Evolutionary conservation across 2,888 invertebrate genomes (phyloP).

Genomic region (Cartodere bifasciata): DNA sequence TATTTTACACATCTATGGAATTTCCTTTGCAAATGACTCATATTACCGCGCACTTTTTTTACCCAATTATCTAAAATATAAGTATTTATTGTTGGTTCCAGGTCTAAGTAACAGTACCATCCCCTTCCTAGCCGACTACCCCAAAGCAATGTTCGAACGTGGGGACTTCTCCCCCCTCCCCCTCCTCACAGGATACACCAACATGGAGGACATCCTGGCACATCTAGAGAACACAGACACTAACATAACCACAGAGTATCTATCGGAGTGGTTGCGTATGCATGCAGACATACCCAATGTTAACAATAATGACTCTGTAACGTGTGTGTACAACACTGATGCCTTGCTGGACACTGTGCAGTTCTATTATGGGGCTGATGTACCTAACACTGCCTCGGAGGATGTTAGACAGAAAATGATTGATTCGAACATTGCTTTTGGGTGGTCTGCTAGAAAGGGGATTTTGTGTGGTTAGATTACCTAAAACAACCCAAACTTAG

Average conservation of each 20-base stretch:
- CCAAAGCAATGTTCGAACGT: slow-evolving; percentile 46
- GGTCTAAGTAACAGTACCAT: slow-evolving; percentile 53
- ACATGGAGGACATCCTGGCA: slow-evolving; percentile 69
- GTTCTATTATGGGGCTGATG: slow-evolving; percentile 61
- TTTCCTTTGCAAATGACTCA: too few relatives aligned
- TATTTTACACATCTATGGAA: too few relatives aligned
- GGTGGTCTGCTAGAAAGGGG: too few relatives aligned
- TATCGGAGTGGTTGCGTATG: slow-evolving; percentile 29
- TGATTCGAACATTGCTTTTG: slow-evolving; percentile 61
- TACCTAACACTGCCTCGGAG: slow-evolving; percentile 47
- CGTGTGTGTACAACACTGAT: slow-evolving; percentile 46
- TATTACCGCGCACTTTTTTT: too few relatives aligned
- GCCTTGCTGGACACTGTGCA: slow-evolving; percentile 59
- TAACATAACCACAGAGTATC: slow-evolving; percentile 52
- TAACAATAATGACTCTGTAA: slow-evolving; percentile 39
- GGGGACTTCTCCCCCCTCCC: slow-evolving; percentile 57
- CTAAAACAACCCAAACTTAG: too few relatives aligned
- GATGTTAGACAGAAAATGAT: slow-evolving; percentile 51
- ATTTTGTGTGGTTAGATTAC: too few relatives aligned
- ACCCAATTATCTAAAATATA: too few relatives aligned
- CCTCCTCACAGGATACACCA: slow-evolving; percentile 55
- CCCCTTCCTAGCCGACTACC: slow-evolving; percentile 54
- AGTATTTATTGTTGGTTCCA: too few relatives aligned
- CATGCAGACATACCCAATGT: slow-evolving; percentile 41
- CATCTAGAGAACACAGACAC: too few relatives aligned